Evolutionary conservation across 2,888 invertebrate genomes (phyloP).

Genomic region (Polia nebulosa): DNA sequence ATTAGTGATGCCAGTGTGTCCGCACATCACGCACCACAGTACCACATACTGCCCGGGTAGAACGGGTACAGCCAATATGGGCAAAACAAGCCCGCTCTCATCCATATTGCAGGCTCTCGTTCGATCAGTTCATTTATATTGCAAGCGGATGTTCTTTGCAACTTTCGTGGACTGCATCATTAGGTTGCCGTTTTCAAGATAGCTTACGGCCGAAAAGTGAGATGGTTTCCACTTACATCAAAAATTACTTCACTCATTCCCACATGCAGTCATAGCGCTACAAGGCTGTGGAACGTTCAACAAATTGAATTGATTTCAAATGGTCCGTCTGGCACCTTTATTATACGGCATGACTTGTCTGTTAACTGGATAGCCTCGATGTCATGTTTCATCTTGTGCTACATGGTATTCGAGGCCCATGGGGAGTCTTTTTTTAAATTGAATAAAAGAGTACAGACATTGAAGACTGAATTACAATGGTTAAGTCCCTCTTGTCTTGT

Average conservation of each 20-base stretch:
- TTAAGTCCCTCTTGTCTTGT: not conserved
- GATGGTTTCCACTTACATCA: slow-evolving; percentile 28
- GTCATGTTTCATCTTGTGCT: slow-evolving; percentile 66
- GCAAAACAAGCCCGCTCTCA: slow-evolving; percentile 79
- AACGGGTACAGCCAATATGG: slow-evolving; percentile 74
- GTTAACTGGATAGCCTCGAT: slow-evolving; percentile 67
- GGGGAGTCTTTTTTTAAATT: slow-evolving; percentile 45
- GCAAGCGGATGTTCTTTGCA: slow-evolving; percentile 75
- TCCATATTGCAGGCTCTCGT: slow-evolving; percentile 79
- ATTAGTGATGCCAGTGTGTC: slow-evolving; percentile 74
- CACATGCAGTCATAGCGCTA: slow-evolving; percentile 39
- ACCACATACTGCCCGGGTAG: slow-evolving; percentile 69
- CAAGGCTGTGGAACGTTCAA: slow-evolving; percentile 70
- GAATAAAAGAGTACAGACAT: slow-evolving; percentile 30
- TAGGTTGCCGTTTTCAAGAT: slow-evolving; percentile 58
- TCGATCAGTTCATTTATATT: slow-evolving; percentile 82
- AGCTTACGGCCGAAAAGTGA: slow-evolving; percentile 15
- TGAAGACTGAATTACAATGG: slow-evolving; percentile 28
- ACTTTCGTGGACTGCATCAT: slow-evolving; percentile 71
- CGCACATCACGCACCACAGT: slow-evolving; percentile 61
- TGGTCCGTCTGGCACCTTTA: slow-evolving; percentile 72
- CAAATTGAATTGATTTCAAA: slow-evolving; percentile 76
- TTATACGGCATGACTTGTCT: slow-evolving; percentile 79
- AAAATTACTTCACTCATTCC: slow-evolving; percentile 35
- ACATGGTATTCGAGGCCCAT: slow-evolving; percentile 56